A percentile compares a stretch with the other conserved stretches of the same genome.
Conservation (phyloP, 2,888 invertebrate species). For the Macrosoma leucophasiata region DNA sequence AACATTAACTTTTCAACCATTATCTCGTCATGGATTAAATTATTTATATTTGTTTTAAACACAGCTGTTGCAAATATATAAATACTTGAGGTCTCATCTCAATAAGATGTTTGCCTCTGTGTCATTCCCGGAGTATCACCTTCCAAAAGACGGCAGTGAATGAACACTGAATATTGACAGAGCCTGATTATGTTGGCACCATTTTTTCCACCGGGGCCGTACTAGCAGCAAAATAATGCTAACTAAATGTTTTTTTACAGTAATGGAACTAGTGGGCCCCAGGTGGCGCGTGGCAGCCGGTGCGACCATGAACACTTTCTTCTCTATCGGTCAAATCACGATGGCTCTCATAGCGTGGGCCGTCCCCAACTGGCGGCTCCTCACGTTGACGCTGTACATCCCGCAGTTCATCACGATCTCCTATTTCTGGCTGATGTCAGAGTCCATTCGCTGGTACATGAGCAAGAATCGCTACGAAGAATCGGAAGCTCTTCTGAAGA, state of each 20-base stretch:
- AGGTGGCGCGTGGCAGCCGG: constrained; percentile 81
- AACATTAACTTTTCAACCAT: no score
- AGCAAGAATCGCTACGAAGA: constrained; percentile 79
- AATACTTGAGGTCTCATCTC: no score
- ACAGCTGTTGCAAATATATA: no score
- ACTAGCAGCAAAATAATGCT: no score
- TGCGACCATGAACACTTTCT: constrained; percentile 80
- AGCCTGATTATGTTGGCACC: not conserved
- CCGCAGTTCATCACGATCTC: constrained; percentile 79
- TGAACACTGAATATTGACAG: not conserved
- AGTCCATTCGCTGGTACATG: constrained; percentile 85
- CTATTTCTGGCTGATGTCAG: constrained; percentile 80
- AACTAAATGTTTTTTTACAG: constrained; percentile 56
- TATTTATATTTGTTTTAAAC: no score
- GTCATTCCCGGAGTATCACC: no score
- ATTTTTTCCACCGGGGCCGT: no score
- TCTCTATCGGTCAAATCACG: constrained; percentile 80
- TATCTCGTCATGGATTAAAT: no score
- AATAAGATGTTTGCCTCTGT: no score
- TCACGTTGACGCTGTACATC: constrained; percentile 79
- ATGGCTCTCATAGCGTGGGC: constrained; percentile 81
- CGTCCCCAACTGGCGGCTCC: constrained; percentile 79
- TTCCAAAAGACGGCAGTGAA: no score
- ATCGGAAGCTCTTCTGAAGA: constrained; percentile 77
- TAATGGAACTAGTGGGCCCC: constrained; percentile 84